phyloP scores from a whole-genome alignment of 1,140 invertebrate genomes.

The Drosophila asahinai region DNA sequence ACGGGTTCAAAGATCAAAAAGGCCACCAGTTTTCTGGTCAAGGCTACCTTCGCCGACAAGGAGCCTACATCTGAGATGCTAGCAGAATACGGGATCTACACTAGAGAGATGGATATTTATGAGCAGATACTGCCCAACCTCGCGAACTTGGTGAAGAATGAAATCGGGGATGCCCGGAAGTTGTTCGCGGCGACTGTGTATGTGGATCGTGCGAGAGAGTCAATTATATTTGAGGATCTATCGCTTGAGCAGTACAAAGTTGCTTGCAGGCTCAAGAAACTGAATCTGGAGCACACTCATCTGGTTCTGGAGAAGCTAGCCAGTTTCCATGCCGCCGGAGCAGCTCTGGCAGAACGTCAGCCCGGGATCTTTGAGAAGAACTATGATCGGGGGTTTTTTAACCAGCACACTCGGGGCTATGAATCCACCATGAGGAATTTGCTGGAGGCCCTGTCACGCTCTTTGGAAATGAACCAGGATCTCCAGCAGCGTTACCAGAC shows the following conservation, averaged over 20 bases:
- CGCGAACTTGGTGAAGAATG: slow-evolving; percentile 28
- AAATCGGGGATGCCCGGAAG: slow-evolving; percentile 59
- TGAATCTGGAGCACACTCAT: slow-evolving; percentile 85
- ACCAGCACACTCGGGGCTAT: slow-evolving; percentile 50
- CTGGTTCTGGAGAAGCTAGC: slow-evolving; percentile 86
- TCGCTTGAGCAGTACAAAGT: slow-evolving; percentile 85
- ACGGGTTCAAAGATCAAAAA: slow-evolving; percentile 5
- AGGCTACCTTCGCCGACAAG: slow-evolving; percentile 60
- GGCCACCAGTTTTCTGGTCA: slow-evolving; percentile 53
- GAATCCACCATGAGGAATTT: slow-evolving; percentile 38
- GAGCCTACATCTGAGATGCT: slow-evolving; percentile 52
- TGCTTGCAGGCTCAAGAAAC: slow-evolving; percentile 85
- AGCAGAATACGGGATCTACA: slow-evolving; percentile 54
- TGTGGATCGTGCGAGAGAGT: slow-evolving; percentile 60
- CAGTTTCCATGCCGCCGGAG: slow-evolving; percentile 86
- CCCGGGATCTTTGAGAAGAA: slow-evolving; percentile 55
- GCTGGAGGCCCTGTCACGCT: slow-evolving; percentile 39
- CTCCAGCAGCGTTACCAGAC: slow-evolving; percentile 47
- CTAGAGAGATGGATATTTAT: slow-evolving; percentile 74
- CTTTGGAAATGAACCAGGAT: slow-evolving; percentile 39
- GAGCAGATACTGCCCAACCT: slow-evolving; percentile 63
- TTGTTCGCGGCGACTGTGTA: slow-evolving; percentile 66
- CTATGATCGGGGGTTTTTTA: slow-evolving; percentile 68
- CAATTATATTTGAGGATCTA: slow-evolving; percentile 83
- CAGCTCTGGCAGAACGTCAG: slow-evolving; percentile 40